These are phyloP conservation scores for Argyrosomus regius DNA, from an alignment of 2,797 vertebrate species.

Conservation along the genomic window DNA sequence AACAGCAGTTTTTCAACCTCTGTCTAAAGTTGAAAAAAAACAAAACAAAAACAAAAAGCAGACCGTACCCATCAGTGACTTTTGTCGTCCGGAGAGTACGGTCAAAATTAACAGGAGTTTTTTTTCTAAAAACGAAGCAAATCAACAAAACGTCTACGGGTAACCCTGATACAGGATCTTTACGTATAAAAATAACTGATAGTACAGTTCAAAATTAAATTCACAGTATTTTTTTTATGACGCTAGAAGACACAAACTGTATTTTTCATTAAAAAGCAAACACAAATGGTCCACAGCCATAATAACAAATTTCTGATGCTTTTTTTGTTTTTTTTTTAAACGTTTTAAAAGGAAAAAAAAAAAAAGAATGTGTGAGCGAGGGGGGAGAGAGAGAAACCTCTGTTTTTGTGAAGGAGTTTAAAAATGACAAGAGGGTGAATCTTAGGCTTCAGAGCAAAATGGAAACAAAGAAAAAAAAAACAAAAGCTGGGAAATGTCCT, in stretches of 20 bases:
- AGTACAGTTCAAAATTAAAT: slow-evolving; percentile 98
- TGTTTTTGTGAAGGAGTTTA: slow-evolving; percentile 51
- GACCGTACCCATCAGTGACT: slow-evolving; percentile 71
- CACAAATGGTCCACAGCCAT: slow-evolving; percentile 77
- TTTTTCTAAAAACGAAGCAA: slow-evolving; percentile 79
- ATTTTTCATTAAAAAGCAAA: slow-evolving; percentile 76
- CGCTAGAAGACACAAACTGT: slow-evolving; percentile 88
- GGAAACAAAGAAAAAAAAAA: slow-evolving; percentile 40
- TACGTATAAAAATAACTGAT: slow-evolving; percentile 91
- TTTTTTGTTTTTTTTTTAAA: slow-evolving; percentile 63
- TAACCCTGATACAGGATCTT: slow-evolving; percentile 98
- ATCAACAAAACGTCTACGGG: slow-evolving; percentile 77
- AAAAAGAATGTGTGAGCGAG: slow-evolving; percentile 14
- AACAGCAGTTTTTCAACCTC: slow-evolving; percentile 84
- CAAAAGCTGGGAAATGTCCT: slow-evolving; percentile 76
- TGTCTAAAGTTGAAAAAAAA: slow-evolving; percentile 87
- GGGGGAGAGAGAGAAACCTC: slow-evolving; percentile 31
- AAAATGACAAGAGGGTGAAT: slow-evolving; percentile 60
- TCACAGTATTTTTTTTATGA: slow-evolving; percentile 95
- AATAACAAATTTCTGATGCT: slow-evolving; percentile 50
- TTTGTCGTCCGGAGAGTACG: slow-evolving; percentile 90
- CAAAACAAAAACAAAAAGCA: slow-evolving; percentile 77
- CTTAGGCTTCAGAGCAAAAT: slow-evolving; percentile 67
- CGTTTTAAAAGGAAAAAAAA: slow-evolving; percentile 25
- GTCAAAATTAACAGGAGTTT: slow-evolving; percentile 86